Conservation (phyloP, 2,113 vertebrate species). For the Etheostoma spectabile region DNA sequence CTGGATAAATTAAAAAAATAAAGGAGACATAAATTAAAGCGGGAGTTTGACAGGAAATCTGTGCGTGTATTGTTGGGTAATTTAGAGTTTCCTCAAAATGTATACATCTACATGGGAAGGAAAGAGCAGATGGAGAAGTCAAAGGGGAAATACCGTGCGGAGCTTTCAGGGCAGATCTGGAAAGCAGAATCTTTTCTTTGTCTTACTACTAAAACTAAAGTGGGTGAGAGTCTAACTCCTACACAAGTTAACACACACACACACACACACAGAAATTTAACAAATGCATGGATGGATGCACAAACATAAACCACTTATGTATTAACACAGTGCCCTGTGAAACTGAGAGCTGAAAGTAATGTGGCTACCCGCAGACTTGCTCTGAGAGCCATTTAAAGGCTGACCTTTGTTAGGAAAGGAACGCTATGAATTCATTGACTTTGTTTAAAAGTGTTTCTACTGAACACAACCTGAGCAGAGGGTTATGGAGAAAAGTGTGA, state of each 20-base stretch:
- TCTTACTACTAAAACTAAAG: constrained; percentile 25
- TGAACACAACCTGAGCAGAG: constrained; percentile 2
- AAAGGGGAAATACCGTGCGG: constrained; percentile 27
- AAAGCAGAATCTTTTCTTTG: constrained; percentile 3
- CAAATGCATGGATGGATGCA: neutral
- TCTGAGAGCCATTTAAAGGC: constrained; percentile 41
- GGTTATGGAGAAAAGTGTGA: neutral
- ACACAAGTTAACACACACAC: constrained; percentile 3
- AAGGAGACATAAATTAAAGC: neutral
- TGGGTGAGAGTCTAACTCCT: neutral
- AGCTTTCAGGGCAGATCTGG: constrained; percentile 2
- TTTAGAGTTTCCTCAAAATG: constrained; percentile 12
- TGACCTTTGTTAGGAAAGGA: constrained; percentile 60
- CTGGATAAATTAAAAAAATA: constrained; percentile 23
- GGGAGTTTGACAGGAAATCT: constrained; percentile 1
- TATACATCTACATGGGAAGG: constrained; percentile 17
- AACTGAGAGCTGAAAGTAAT: constrained; percentile 20
- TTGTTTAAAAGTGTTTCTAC: constrained; percentile 34
- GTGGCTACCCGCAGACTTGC: constrained; percentile 42
- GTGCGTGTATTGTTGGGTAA: neutral
- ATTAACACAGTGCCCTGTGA: constrained; percentile 45
- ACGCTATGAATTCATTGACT: constrained; percentile 50
- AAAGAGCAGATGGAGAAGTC: constrained; percentile 48
- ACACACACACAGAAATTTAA: constrained; percentile 1
- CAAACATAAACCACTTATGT: neutral